phyloP scores from a whole-genome alignment of 2,797 vertebrate species.

The Sebastes paucispinis region DNA sequence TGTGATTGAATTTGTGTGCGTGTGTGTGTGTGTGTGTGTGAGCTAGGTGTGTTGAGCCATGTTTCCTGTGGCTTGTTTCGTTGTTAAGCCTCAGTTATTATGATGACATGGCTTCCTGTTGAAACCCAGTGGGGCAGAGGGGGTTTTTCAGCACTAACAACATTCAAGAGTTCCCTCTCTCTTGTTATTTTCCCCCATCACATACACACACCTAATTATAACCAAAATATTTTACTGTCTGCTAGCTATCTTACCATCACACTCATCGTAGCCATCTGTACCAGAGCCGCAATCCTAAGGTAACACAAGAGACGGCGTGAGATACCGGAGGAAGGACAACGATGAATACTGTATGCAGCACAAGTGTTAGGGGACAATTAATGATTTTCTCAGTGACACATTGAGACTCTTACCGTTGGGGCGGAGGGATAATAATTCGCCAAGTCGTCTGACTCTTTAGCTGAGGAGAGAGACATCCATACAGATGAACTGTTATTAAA shows the following conservation, averaged over 20 bases:
- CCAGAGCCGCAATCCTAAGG: conserved; percentile 20
- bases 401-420: conserved; percentile 34
- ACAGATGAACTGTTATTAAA: neutral
- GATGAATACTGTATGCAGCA: neutral
- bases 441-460: neutral
- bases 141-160: conserved; percentile 38
- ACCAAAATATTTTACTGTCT: neutral
- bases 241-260: conserved; percentile 27
- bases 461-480: conserved; percentile 32
- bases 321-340: neutral
- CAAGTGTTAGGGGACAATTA: neutral
- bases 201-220: neutral
- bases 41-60: conserved; percentile 49
- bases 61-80: conserved; percentile 60
- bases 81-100: conserved; percentile 54
- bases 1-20: conserved; percentile 15
- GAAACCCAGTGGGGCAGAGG: conserved; percentile 42
- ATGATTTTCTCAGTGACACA: neutral
- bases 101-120: conserved; percentile 69
- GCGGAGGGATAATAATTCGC: neutral
- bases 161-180: conserved; percentile 12
- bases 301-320: neutral
- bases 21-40: neutral
- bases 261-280: rapidly evolving
- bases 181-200: neutral